Evolutionary conservation across 2,113 vertebrate species (phyloP), one percentile per base, ranked within the genome.

Genomic region (Mirounga angustirostris): DNA sequence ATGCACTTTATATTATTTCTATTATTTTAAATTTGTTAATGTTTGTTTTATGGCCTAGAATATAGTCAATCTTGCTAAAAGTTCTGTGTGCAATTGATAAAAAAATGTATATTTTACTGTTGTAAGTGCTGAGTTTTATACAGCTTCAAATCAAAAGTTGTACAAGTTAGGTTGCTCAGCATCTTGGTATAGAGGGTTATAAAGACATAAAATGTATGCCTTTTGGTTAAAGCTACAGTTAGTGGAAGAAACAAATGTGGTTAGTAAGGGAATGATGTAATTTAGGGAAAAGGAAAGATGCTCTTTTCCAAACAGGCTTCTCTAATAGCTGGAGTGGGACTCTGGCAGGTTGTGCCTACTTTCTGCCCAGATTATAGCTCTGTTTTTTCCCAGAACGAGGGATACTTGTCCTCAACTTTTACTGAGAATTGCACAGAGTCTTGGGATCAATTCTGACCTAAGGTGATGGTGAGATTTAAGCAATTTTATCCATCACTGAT

Each of bases 381-480:
- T 73, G 1, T 3, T 67, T 89, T 58, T 43, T 24, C 43, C n/a
- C 5, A 18, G 14, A 71, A 58, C 8, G 4, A 63, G 18, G 18
- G 14, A 33, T 36, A 14, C 19, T 18, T 13, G 36, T 10, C 43
- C 52, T 76, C 22, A 58, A 4, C 4, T 15, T 16, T 63, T 11
- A 67, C 18, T 2, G 5, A 30, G 1, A 40, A n/a, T 81, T 43
- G 1, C 18, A 30, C 3, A 24, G 33, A 21, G 1, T 8, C 50
- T 46, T 65, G 16, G 50, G n/a, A 56, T 87, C 52, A 30, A 13
- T 63, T 94, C 43, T 46, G 36, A 84, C n/a, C 15, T 16, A 36
- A 81, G 58, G n/a, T 1, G 0, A 73, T 12, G 78, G 52, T 0
- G 0, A 21, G 12, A 19, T 30, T 7, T 4, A 30, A 69, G 52